A percentile compares a stretch with the other conserved stretches of the same genome.
Evolutionary conservation across 2,113 vertebrate genomes (phyloP).

Genomic region (Podiceps cristatus): DNA sequence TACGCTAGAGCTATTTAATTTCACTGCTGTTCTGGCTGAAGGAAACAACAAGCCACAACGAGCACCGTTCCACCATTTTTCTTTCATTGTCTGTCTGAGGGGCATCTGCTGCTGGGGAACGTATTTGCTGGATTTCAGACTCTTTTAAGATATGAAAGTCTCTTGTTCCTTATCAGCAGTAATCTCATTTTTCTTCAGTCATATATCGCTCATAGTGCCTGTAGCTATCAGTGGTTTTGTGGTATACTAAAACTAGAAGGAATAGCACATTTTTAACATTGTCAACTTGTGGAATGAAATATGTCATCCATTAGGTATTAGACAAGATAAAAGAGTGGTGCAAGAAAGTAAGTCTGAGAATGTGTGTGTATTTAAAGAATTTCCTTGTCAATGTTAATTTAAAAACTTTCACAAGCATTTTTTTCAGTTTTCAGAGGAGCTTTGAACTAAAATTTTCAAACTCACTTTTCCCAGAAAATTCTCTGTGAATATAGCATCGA

Average conservation of each 20-base stretch:
- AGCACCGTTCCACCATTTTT: slow-evolving; percentile 50
- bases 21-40: slow-evolving; percentile 3
- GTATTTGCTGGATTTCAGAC: slow-evolving; percentile 55
- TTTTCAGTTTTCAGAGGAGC: not conserved
- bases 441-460: not conserved
- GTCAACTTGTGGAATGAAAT: slow-evolving; percentile 53
- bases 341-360: not conserved
- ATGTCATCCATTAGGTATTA: slow-evolving; percentile 48
- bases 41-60: slow-evolving; percentile 15
- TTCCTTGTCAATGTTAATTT: not conserved
- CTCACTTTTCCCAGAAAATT: not conserved
- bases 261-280: slow-evolving; percentile 57
- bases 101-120: slow-evolving; percentile 42
- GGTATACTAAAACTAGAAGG: slow-evolving; percentile 43
- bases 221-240: slow-evolving; percentile 49
- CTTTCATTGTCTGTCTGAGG: slow-evolving; percentile 48
- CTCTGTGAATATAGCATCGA: not conserved
- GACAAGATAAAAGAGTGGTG: slow-evolving; percentile 13
- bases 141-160: slow-evolving; percentile 57
- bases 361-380: slow-evolving; percentile 26
- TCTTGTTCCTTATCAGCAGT: slow-evolving; percentile 46
- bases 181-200: slow-evolving; percentile 66
- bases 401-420: not conserved
- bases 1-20: slow-evolving; percentile 22
- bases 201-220: slow-evolving; percentile 21